These are phyloP conservation scores for Beroe ovata DNA, from an alignment of 37 sponge, comb jelly and placozoan genomes.

Conservation along the genomic window DNA sequence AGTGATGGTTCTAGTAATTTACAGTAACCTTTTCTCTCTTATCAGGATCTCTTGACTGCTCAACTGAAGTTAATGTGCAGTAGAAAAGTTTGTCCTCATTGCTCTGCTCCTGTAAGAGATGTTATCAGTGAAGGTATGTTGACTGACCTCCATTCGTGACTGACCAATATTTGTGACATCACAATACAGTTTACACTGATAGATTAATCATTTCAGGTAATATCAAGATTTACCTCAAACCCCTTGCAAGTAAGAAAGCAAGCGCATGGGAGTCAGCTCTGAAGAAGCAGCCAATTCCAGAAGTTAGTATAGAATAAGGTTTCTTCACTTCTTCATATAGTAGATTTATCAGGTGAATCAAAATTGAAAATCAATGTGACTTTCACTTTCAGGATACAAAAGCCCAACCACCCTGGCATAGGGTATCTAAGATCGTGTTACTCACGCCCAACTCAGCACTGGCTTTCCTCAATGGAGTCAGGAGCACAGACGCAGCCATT, in stretches of 20 bases:
- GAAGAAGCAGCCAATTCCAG: not conserved
- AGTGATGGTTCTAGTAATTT: no score
- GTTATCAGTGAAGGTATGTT: conserved; percentile 75
- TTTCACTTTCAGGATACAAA: not conserved
- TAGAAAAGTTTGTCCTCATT: conserved; percentile 72
- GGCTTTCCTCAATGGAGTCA: not conserved
- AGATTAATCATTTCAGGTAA: not conserved
- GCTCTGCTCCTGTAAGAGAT: conserved; percentile 76
- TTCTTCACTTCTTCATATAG: no score
- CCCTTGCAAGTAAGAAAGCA: conserved; percentile 72
- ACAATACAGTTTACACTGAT: not conserved
- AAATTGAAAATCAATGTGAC: no score
- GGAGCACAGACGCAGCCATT: not conserved
- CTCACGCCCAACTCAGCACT: conserved; percentile 43
- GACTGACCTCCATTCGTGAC: no score
- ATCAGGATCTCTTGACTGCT: not conserved
- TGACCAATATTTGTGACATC: no score
- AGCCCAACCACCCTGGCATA: conserved; percentile 13
- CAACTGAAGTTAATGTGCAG: conserved; percentile 1
- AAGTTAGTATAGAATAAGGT: no score
- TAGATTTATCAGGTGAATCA: no score
- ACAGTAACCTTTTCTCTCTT: no score
- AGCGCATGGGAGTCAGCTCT: conserved; percentile 66
- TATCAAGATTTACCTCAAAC: conserved; percentile 73
- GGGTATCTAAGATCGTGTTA: not conserved